phyloP scores from a whole-genome alignment of 2,888 invertebrate genomes.

The Leptinotarsa juncta region DNA sequence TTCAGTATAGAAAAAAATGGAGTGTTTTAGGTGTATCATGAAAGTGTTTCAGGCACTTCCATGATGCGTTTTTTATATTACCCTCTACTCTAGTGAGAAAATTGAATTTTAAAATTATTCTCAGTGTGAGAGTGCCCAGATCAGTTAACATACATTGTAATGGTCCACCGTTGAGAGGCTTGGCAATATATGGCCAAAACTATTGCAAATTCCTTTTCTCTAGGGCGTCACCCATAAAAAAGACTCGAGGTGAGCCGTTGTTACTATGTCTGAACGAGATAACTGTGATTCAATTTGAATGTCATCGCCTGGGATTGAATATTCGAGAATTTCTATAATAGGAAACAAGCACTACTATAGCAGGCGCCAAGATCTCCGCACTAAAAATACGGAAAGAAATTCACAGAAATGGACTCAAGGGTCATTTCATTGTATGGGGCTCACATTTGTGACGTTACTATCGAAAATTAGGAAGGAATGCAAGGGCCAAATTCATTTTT shows the following conservation, averaged over 20 bases:
- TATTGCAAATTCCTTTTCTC: conserved; percentile 33
- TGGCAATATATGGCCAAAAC: conserved; percentile 18
- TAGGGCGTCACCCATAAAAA: conserved; percentile 32
- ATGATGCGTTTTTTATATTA: no score
- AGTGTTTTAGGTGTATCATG: no score
- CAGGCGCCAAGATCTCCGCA: conserved; percentile 49
- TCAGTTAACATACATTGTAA: not conserved
- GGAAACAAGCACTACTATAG: conserved; percentile 50
- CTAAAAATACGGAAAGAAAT: conserved; percentile 23
- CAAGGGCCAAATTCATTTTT: not conserved
- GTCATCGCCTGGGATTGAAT: conserved; percentile 44
- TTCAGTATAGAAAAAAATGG: no score
- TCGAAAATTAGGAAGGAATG: not conserved
- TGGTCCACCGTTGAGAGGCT: conserved; percentile 9
- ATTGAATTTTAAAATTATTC: not conserved
- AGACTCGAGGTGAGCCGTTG: conserved; percentile 13
- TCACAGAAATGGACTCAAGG: conserved; percentile 26
- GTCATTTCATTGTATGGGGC: not conserved
- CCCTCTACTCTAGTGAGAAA: no score
- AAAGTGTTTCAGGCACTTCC: no score
- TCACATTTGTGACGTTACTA: not conserved
- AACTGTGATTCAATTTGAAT: conserved; percentile 49
- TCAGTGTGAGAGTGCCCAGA: not conserved
- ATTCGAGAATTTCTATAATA: conserved; percentile 50
- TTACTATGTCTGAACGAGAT: conserved; percentile 41